Conservation (phyloP, 2,797 vertebrate species). For the Gymnothorax reevesii region DNA sequence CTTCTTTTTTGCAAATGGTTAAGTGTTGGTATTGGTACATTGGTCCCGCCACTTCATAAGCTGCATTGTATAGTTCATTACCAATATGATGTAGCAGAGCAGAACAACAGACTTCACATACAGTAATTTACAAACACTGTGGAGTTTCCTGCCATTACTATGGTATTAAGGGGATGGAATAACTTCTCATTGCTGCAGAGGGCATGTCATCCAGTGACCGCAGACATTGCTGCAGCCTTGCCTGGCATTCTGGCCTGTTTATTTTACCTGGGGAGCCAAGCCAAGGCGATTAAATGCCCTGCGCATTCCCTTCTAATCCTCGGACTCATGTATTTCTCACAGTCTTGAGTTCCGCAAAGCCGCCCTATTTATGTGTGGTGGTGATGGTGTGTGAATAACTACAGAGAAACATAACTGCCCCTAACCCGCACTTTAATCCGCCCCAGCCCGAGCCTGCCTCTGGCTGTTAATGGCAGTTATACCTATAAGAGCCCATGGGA, state of each 20-base stretch:
- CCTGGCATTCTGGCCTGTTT: slow-evolving; percentile 40
- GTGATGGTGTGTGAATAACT: slow-evolving; percentile 57
- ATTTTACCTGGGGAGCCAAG: slow-evolving; percentile 40
- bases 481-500: slow-evolving; percentile 65
- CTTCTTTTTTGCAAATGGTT: not conserved
- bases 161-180: too few species aligned
- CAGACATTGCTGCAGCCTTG: slow-evolving; percentile 36
- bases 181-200: slow-evolving; percentile 31
- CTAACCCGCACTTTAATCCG: slow-evolving; percentile 59
- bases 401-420: slow-evolving; percentile 54
- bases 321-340: slow-evolving; percentile 62
- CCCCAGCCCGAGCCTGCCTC: slow-evolving; percentile 55
- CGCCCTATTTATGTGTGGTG: slow-evolving; percentile 42
- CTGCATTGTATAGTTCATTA: not conserved
- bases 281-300: slow-evolving; percentile 39
- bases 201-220: slow-evolving; percentile 41
- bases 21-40: not conserved
- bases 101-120: not conserved
- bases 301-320: slow-evolving; percentile 45
- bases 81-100: not conserved
- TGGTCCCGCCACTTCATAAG: not conserved
- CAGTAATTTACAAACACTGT: not conserved
- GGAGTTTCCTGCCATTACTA: not conserved
- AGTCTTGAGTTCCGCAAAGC: slow-evolving; percentile 54
- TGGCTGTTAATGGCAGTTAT: slow-evolving; percentile 65